Conservation (phyloP, 2,888 invertebrate genomes). For the Dexiosoma caninum region DNA sequence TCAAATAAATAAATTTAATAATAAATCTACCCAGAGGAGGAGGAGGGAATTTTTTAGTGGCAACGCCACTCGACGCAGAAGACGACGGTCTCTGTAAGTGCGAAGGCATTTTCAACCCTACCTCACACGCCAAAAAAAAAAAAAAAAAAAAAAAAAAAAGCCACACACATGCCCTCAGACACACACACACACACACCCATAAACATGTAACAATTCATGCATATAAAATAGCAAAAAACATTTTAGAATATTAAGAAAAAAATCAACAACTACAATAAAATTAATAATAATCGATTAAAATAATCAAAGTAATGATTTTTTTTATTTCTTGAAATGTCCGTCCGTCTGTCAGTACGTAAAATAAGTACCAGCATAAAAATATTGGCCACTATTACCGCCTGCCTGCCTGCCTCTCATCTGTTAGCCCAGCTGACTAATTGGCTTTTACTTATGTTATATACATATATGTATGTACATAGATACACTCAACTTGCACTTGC, state of each 20-base stretch:
- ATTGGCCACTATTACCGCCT: background rate
- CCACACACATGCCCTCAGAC: no score
- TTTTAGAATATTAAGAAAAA: background rate
- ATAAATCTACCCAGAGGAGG: no score
- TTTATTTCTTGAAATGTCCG: background rate
- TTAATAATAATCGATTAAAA: background rate
- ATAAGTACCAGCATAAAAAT: background rate
- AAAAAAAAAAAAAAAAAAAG: no score
- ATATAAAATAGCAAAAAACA: slow-evolving; percentile 37
- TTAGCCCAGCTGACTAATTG: background rate
- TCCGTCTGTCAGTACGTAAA: background rate
- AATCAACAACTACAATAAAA: background rate
- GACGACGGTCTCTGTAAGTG: no score
- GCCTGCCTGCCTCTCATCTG: background rate
- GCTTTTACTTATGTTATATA: no score
- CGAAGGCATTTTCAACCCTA: no score
- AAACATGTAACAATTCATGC: slow-evolving; percentile 40
- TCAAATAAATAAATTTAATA: no score
- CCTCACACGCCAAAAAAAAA: no score
- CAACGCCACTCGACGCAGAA: no score
- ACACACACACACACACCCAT: no score
- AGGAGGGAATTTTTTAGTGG: no score
- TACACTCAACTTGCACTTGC: slow-evolving; percentile 17
- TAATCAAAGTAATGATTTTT: slow-evolving; percentile 1
- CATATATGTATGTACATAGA: background rate